Evolutionary conservation across 2,113 vertebrate species (phyloP).

Genomic region (Gadus chalcogrammus): DNA sequence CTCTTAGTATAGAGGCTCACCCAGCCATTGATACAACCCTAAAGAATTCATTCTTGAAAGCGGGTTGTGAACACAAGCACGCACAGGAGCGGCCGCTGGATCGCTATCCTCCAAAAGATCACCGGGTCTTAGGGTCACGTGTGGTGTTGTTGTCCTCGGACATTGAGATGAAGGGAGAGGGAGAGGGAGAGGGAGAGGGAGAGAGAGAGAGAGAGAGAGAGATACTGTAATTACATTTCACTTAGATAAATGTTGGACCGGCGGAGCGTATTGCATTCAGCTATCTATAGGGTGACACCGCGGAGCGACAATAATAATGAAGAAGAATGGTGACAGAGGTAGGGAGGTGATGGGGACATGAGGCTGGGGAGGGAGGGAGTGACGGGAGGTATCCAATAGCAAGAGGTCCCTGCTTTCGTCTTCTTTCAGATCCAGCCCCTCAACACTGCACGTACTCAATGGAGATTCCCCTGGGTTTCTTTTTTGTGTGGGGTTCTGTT

Average conservation of each 20-base stretch:
- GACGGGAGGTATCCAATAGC: constrained; percentile 1
- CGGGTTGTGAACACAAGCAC: constrained; percentile 11
- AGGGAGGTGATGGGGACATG: not conserved
- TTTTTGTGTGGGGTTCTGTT: too few relatives aligned
- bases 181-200: not conserved
- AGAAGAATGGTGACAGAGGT: constrained; percentile 20
- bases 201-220: constrained; percentile 2
- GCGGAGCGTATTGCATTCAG: constrained; percentile 25
- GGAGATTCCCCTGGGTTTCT: constrained; percentile 15
- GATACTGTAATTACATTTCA: constrained; percentile 52
- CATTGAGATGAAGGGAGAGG: too few relatives aligned
- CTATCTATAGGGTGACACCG: constrained; percentile 21
- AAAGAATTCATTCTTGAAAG: constrained; percentile 23
- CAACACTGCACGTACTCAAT: constrained; percentile 33
- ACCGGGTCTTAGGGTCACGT: too few relatives aligned
- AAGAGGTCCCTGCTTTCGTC: constrained; percentile 32
- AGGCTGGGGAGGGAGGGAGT: not conserved
- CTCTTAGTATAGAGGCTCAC: not conserved
- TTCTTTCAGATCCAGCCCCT: constrained; percentile 26
- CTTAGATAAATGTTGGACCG: constrained; percentile 41
- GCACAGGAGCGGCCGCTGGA: too few relatives aligned
- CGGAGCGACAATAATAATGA: constrained; percentile 47
- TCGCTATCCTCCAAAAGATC: too few relatives aligned
- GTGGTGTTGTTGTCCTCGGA: too few relatives aligned
- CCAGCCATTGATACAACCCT: constrained; percentile 19